Evolutionary conservation across 2,888 invertebrate species (phyloP), one percentile per base, ranked within the genome.

Genomic region (Iselma pallidipennis): DNA sequence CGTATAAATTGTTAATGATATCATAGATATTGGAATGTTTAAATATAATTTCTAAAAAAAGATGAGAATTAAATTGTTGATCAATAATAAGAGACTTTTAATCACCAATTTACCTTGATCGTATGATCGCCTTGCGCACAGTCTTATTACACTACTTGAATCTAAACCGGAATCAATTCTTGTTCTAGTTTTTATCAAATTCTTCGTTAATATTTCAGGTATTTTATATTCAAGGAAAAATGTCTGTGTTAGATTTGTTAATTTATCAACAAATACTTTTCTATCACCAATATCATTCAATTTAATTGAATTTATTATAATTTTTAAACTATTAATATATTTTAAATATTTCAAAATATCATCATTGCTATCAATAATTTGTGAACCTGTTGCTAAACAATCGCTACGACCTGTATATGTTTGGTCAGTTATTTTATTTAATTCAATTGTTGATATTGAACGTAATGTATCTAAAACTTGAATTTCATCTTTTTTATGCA

Each of bases 201-300:
- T 67, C 60, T 75, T 78, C 1, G 62, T 57, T 59, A 78, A 71
- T 33, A 70, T 70, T 65, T 82, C 80, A 21, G 80, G 80, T 59
- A 82, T 70, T 61, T 80, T 73, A 71, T 84, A 84, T 63, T 84
- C 83, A 33, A 84, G 74, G 73, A 83, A 83, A 73, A 82, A 84
- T 25, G 80, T 83, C 63, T 74, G 74, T 59, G 62, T 73, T 33
- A 71, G 59, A 49, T 66, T 66, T 21, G 73, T 68, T 49, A 66
- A 67, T 64, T 69, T 68, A 49, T 68, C 68, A 10, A 78, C 77
- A 52, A 72, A 72, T 12, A 81, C 76, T 73, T 82, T 80, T 69
- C 81, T 75, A 63, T 81, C 80, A 12, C 84, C 85, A 25, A 81
- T 81, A 55, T 81, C 74, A 70, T 79, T 83, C 59, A 84, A 75